Conservation (phyloP, 2,113 vertebrate species). For the Pachypanchax playfairii region DNA sequence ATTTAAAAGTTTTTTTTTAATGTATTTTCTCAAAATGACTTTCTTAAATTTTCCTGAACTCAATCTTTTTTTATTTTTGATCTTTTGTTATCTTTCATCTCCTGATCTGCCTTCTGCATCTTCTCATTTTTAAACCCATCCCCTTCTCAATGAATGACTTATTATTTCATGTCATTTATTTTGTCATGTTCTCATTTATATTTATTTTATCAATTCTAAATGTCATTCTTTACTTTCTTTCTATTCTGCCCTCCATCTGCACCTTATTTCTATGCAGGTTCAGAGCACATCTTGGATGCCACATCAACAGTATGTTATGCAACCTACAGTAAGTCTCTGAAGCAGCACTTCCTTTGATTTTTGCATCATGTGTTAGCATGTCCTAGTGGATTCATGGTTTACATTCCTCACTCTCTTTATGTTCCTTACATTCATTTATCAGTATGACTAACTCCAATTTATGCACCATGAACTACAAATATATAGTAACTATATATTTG, state of each 20-base stretch:
- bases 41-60: conserved; percentile 43
- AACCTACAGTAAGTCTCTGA: conserved; percentile 95
- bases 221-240: conserved; percentile 22
- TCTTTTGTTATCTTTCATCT: conserved; percentile 51
- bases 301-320: conserved; percentile 99
- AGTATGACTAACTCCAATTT: too few species aligned
- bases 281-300: conserved; percentile 99
- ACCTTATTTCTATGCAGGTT: conserved; percentile 81
- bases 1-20: conserved; percentile 57
- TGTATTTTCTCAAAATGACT: conserved; percentile 35
- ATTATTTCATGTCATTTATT: conserved; percentile 25
- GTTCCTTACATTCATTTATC: too few species aligned
- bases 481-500: too few species aligned
- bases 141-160: conserved; percentile 41
- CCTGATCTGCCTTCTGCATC: conserved; percentile 39
- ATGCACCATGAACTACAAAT: too few species aligned
- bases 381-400: too few species aligned
- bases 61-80: conserved; percentile 59
- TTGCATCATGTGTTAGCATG: background rate
- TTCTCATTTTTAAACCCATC: conserved; percentile 27
- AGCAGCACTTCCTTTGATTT: conserved; percentile 25
- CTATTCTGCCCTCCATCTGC: conserved; percentile 17
- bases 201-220: conserved; percentile 28
- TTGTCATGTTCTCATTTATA: background rate
- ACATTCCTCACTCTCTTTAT: too few species aligned